Evolutionary conservation across 92 coral and sea anemone species (phyloP).

Genomic region (Palythoa grandiflora): DNA sequence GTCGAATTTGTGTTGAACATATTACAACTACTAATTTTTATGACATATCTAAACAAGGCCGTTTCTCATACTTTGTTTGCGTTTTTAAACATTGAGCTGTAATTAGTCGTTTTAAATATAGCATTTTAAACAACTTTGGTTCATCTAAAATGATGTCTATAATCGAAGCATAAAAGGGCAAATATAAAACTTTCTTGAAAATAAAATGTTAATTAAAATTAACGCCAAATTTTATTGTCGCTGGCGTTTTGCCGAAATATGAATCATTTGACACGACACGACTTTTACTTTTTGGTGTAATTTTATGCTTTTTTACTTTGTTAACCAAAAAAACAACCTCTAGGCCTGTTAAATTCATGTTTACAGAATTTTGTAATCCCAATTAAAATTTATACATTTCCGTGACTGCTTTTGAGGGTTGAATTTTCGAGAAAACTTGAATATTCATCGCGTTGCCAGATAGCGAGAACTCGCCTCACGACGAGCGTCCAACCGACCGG

Average conservation of each 20-base stretch:
- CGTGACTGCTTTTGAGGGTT: neutral
- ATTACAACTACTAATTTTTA: neutral
- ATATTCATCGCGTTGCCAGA: neutral
- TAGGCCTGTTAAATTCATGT: neutral
- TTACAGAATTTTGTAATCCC: neutral
- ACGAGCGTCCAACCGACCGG: constrained; percentile 20
- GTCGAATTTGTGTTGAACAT: neutral
- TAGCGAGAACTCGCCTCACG: neutral
- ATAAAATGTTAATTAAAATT: neutral
- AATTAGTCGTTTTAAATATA: constrained; percentile 4
- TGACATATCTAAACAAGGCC: neutral
- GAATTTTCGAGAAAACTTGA: neutral
- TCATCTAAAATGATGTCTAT: neutral
- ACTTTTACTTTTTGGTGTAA: neutral
- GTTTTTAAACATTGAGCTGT: neutral
- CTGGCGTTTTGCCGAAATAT: constrained; percentile 27
- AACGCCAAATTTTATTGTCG: neutral
- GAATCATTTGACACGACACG: neutral
- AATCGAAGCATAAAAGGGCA: neutral
- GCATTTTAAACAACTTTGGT: neutral
- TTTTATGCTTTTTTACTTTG: neutral
- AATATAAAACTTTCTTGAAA: neutral
- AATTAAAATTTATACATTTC: neutral
- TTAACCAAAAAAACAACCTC: neutral
- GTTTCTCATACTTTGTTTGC: neutral